These are phyloP conservation scores for Cassiopea andromeda DNA, from an alignment of 30 jellyfish, hydroid and myxozoan species.

Conservation along the genomic window DNA sequence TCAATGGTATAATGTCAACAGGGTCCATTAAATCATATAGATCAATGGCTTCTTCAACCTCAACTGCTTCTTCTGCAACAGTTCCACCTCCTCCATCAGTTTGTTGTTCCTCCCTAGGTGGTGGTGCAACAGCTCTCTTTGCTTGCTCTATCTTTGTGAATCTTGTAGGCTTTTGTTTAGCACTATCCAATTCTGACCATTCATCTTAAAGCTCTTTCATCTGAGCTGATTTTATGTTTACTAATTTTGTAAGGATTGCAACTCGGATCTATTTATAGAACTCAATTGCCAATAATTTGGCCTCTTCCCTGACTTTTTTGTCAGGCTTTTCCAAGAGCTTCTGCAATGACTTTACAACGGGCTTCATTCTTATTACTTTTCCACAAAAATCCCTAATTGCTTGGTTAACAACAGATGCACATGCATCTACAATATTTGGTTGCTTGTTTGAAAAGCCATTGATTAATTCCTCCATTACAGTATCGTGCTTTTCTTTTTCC, in stretches of 20 bases:
- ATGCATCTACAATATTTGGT: slow-evolving; percentile 89
- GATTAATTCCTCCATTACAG: slow-evolving; percentile 91
- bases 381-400: slow-evolving; percentile 98
- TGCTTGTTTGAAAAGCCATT: slow-evolving; percentile 87
- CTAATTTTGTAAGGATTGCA: slow-evolving; percentile 87
- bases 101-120: slow-evolving; percentile 67
- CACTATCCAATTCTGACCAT: slow-evolving; percentile 81
- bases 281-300: slow-evolving; percentile 89
- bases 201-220: slow-evolving; percentile 97
- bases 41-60: slow-evolving; percentile 82
- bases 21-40: slow-evolving; percentile 96
- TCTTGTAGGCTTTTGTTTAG: slow-evolving; percentile 92
- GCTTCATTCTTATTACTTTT: slow-evolving; percentile 85
- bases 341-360: slow-evolving; percentile 85
- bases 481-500: slow-evolving; percentile 89
- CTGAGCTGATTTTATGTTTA: slow-evolving; percentile 92
- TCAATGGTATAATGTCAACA: slow-evolving; percentile 83
- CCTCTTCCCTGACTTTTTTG: slow-evolving; percentile 93
- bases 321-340: slow-evolving; percentile 90
- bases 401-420: slow-evolving; percentile 65
- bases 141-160: slow-evolving; percentile 92
- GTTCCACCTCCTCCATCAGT: slow-evolving; percentile 64
- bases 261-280: slow-evolving; percentile 92
- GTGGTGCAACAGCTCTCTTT: slow-evolving; percentile 93
- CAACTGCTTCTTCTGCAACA: slow-evolving; percentile 35